These are phyloP conservation scores for Drosophila gunungcola DNA, from an alignment of 1,140 invertebrate genomes.

Conservation along the genomic window DNA sequence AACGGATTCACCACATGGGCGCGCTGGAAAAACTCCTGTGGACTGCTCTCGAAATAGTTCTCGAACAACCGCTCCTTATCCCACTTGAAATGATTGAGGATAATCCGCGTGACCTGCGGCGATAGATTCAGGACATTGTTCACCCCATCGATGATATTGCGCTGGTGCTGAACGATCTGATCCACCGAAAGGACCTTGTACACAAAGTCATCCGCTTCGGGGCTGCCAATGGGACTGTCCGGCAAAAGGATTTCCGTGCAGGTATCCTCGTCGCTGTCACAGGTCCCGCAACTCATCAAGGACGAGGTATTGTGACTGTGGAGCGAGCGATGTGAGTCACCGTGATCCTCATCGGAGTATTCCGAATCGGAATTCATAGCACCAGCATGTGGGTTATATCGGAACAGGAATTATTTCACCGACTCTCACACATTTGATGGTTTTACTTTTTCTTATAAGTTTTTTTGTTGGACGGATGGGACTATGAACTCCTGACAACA, in stretches of 20 bases:
- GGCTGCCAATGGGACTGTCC: slow-evolving; percentile 87
- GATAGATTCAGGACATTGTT: slow-evolving; percentile 95
- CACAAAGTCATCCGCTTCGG: slow-evolving; percentile 94
- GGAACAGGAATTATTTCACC: not conserved
- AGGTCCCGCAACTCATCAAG: slow-evolving; percentile 91
- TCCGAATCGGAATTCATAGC: slow-evolving; percentile 94
- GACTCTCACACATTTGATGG: slow-evolving; percentile 20
- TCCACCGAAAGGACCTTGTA: slow-evolving; percentile 97
- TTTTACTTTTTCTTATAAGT: not conserved
- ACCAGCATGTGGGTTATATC: slow-evolving; percentile 6
- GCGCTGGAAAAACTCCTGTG: slow-evolving; percentile 96
- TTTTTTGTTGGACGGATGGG: not conserved
- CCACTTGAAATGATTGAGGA: slow-evolving; percentile 99
- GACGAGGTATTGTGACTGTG: slow-evolving; percentile 25
- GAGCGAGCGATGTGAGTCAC: slow-evolving; percentile 91
- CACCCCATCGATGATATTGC: slow-evolving; percentile 98
- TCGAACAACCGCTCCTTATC: slow-evolving; percentile 99
- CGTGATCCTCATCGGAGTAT: slow-evolving; percentile 91
- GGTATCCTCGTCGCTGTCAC: slow-evolving; percentile 92
- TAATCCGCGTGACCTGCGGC: slow-evolving; percentile 94
- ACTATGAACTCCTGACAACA: slow-evolving; percentile 1
- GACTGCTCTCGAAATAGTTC: slow-evolving; percentile 97
- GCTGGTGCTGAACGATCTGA: slow-evolving; percentile 98
- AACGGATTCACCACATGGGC: slow-evolving; percentile 97
- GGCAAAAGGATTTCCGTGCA: slow-evolving; percentile 94